Conservation (phyloP, 1,140 invertebrate species). For the Bradynema listronoti region DNA sequence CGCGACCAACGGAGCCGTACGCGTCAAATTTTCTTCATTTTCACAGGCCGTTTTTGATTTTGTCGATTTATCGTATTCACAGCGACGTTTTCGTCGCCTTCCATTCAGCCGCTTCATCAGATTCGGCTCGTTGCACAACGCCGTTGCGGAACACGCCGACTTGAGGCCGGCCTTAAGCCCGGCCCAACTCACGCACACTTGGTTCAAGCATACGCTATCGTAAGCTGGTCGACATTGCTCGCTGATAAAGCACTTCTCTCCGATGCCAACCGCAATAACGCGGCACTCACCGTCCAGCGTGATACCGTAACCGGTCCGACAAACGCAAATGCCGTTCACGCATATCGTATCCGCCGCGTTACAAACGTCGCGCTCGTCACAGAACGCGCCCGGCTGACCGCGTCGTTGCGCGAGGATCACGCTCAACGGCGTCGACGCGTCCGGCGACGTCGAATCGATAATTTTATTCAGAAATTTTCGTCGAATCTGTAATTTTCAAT, state of each 20-base stretch:
- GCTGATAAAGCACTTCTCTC: slow-evolving; percentile 40
- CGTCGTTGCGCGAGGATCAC: not conserved
- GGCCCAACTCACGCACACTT: slow-evolving; percentile 25
- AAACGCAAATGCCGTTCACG: slow-evolving; percentile 34
- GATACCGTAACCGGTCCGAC: slow-evolving; percentile 43
- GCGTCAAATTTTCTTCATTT: too few species aligned
- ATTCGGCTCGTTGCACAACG: too few species aligned
- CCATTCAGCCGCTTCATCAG: too few species aligned
- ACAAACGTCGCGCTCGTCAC: slow-evolving; percentile 10
- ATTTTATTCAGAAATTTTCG: too few species aligned
- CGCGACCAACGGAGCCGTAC: too few species aligned
- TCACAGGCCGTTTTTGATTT: slow-evolving; percentile 18
- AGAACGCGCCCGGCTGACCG: slow-evolving; percentile 25
- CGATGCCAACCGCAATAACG: slow-evolving; percentile 32
- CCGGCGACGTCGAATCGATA: too few species aligned
- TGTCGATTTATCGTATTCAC: too few species aligned
- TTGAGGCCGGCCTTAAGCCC: slow-evolving; percentile 11
- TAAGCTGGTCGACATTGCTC: slow-evolving; percentile 47
- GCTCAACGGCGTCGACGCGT: too few species aligned
- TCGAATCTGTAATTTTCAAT: too few species aligned
- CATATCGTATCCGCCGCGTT: slow-evolving; percentile 31
- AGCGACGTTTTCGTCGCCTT: too few species aligned
- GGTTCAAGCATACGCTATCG: slow-evolving; percentile 40
- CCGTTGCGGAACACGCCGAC: too few species aligned
- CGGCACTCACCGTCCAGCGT: slow-evolving; percentile 39